Evolutionary conservation across 92 coral and sea anemone species (phyloP).

Genomic region (Micromussa lordhowensis): DNA sequence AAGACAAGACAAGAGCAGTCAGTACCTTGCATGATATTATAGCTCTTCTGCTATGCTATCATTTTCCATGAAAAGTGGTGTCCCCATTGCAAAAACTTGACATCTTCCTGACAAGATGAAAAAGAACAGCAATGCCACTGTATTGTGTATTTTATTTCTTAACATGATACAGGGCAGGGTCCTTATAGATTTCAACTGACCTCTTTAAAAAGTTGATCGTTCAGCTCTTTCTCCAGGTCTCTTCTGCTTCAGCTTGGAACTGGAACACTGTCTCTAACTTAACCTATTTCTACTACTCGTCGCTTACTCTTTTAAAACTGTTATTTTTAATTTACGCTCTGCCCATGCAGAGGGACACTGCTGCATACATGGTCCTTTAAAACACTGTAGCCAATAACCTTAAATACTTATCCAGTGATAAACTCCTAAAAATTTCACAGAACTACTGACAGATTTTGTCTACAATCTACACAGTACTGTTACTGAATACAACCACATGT

Average conservation of each 20-base stretch:
- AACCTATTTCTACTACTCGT: neutral
- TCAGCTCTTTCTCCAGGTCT: neutral
- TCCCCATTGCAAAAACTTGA: neutral
- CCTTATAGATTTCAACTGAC: conserved; percentile 11
- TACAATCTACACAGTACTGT: no score
- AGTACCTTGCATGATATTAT: neutral
- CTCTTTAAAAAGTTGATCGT: neutral
- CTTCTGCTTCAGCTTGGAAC: neutral
- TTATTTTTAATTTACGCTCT: neutral
- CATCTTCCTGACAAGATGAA: neutral
- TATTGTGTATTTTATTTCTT: neutral
- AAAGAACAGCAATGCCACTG: neutral
- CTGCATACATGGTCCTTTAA: conserved; percentile 26
- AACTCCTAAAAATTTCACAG: neutral
- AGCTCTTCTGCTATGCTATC: neutral
- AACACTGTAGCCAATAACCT: neutral
- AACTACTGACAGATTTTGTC: no score
- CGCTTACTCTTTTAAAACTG: neutral
- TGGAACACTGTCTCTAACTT: neutral
- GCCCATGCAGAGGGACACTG: conserved; percentile 32
- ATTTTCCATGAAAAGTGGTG: neutral
- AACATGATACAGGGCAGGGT: neutral
- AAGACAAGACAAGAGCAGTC: neutral
- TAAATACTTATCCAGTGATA: no score
- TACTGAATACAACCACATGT: no score